These are phyloP conservation scores for Zaprionus vittiger DNA, from an alignment of 1,140 invertebrate species.

Conservation along the genomic window DNA sequence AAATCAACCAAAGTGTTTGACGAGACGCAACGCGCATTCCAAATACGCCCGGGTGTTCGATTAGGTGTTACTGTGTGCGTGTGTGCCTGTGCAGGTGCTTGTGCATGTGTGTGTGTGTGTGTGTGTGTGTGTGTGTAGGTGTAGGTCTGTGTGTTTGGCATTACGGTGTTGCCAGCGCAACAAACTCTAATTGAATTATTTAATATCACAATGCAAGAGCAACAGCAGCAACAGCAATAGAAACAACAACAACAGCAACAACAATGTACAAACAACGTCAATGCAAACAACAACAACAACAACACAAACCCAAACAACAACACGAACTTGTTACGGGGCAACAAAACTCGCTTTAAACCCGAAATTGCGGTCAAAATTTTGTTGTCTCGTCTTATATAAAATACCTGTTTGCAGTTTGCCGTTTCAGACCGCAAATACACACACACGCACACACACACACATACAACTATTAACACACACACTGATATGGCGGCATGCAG, in stretches of 20 bases:
- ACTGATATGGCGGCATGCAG: neutral
- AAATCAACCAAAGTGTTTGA: slow-evolving; percentile 26
- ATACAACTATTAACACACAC: slow-evolving; percentile 3
- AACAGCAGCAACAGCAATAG: slow-evolving; percentile 8
- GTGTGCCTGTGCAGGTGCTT: neutral
- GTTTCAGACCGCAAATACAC: slow-evolving; percentile 31
- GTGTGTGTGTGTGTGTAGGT: slow-evolving; percentile 6
- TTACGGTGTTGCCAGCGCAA: slow-evolving; percentile 53
- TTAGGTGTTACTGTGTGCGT: slow-evolving; percentile 2
- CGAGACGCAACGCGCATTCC: slow-evolving; percentile 37
- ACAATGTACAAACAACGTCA: slow-evolving; percentile 7
- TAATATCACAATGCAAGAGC: slow-evolving; percentile 53
- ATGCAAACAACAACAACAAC: slow-evolving; percentile 18
- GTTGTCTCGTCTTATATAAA: slow-evolving; percentile 63
- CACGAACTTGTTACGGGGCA: slow-evolving; percentile 40
- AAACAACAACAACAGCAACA: slow-evolving; percentile 18
- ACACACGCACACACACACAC: neutral
- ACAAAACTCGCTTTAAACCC: slow-evolving; percentile 54
- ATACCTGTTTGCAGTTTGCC: slow-evolving; percentile 58
- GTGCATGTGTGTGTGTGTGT: neutral
- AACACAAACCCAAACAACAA: slow-evolving; percentile 5
- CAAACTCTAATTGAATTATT: slow-evolving; percentile 67
- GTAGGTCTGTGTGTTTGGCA: neutral
- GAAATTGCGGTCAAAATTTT: slow-evolving; percentile 53
- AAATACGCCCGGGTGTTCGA: slow-evolving; percentile 26